phyloP scores from a whole-genome alignment of 2,797 vertebrate species.

The Sphaeramia orbicularis region DNA sequence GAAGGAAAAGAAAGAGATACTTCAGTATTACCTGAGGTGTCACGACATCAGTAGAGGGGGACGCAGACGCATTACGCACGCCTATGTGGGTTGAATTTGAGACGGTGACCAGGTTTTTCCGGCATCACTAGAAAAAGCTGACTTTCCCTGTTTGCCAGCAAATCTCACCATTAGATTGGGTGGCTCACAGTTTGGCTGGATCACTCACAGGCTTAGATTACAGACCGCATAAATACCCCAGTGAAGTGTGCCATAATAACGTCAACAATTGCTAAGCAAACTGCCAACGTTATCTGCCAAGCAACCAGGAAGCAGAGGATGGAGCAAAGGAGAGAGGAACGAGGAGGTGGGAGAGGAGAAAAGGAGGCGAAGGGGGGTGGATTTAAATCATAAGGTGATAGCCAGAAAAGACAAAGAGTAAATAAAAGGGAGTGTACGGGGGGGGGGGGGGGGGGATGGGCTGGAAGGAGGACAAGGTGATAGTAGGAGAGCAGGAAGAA shows the following conservation, averaged over 20 bases:
- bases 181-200: conserved; percentile 44
- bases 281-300: conserved; percentile 50
- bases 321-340: neutral
- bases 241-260: conserved; percentile 49
- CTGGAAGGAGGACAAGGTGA: conserved; percentile 29
- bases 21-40: conserved; percentile 28
- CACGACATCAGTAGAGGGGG: neutral
- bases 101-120: conserved; percentile 33
- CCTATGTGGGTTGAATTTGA: conserved; percentile 20
- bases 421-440: conserved; percentile 28
- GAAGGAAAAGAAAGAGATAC: neutral
- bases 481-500: conserved; percentile 26
- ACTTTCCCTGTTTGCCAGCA: conserved; percentile 17
- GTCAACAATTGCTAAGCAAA: conserved; percentile 60
- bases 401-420: conserved; percentile 26
- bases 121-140: conserved; percentile 17
- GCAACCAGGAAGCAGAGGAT: conserved; percentile 8
- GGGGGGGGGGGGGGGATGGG: conserved; percentile 7
- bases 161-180: conserved; percentile 6
- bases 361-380: conserved; percentile 12
- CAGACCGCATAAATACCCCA: conserved; percentile 56
- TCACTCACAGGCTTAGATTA: conserved; percentile 56
- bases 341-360: conserved; percentile 17
- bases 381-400: conserved; percentile 55
- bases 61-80: neutral